Evolutionary conservation across 2,888 invertebrate genomes (phyloP), one percentile per base, ranked within the genome.

Genomic region (Danaus chrysippus): DNA sequence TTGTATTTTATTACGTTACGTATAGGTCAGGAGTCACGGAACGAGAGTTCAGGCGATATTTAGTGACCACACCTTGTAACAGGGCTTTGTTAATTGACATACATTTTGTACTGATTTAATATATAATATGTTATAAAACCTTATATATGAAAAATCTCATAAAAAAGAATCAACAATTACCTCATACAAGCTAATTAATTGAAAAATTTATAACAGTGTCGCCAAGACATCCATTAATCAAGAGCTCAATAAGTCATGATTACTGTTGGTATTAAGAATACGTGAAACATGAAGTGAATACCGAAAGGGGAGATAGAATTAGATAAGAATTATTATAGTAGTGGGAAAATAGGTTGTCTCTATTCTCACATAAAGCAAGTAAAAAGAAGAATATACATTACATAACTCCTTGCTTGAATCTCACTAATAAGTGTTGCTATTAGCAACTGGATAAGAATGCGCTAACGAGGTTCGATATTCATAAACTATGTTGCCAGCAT

Each of bases 381-480:
- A 49, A 49, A 49, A 49, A 46, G 46, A 49, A 34, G 23, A 34
- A 34, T 49, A 49, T 49, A 49, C 17, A 49, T 17, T 17, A 49
- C 49, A 49, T 49, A 49, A 46, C 46, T 46, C 46, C 13, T 34
- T 62, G 59, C 67, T 58, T 64, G 62, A 67, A 69, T 67, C 62
- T 66, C 62, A 63, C 66, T 69, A 70, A 71, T 68, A 70, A 73
- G 77, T 79, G 79, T 78, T 76, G 77, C 77, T 71, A 77, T 79
- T 77, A 77, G 73, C 73, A 66, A 70, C 70, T 66, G 74, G 74
- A 79, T 79, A 79, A 79, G 75, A 77, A 77, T 77, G 73, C 72
- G 68, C 76, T 81, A 82, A 82, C 80, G 80, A 81, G 75, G 69
- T 70, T 71, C 71, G 73, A 70, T 66, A 68, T 76, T 78, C 77